Evolutionary conservation across 2,797 vertebrate species (phyloP).

Genomic region (Naso thynnoides): DNA sequence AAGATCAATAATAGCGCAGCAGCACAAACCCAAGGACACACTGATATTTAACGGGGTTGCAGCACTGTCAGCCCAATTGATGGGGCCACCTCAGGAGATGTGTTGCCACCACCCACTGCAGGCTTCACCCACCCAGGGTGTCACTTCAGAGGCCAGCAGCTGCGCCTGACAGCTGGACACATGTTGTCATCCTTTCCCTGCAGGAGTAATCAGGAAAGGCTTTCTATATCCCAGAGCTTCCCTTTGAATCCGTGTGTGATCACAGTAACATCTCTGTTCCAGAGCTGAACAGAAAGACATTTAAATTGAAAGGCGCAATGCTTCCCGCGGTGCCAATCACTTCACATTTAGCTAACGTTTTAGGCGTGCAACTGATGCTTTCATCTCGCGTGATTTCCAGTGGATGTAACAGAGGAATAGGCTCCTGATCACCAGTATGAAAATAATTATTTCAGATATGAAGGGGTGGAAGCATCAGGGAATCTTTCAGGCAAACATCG

Average conservation of each 20-base stretch:
- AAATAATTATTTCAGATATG: conserved; percentile 32
- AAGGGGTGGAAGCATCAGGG: conserved; percentile 13
- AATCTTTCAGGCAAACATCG: conserved; percentile 11
- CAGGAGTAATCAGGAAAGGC: conserved; percentile 53
- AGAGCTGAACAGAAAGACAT: conserved; percentile 21
- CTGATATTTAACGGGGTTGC: conserved; percentile 54
- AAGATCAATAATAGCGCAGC: conserved; percentile 46
- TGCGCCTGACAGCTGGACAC: conserved; percentile 78
- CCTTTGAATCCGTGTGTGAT: conserved; percentile 77
- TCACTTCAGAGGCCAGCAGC: conserved; percentile 73
- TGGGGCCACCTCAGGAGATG: conserved; percentile 64
- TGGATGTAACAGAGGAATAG: conserved; percentile 28
- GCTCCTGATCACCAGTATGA: conserved; percentile 20
- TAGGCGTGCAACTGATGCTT: conserved; percentile 25
- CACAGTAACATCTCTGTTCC: conserved; percentile 42
- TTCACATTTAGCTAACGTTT: conserved; percentile 42
- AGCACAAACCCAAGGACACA: conserved; percentile 43
- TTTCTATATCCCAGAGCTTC: conserved; percentile 58
- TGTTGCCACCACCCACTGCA: conserved; percentile 50
- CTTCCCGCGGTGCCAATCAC: conserved; percentile 57
- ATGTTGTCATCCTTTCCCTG: conserved; percentile 62
- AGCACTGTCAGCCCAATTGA: conserved; percentile 53
- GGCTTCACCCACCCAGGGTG: conserved; percentile 56
- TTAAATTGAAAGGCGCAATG: conserved; percentile 24
- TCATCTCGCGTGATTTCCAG: conserved; percentile 34